Evolutionary conservation across 2,113 vertebrate genomes (phyloP).

Genomic region (Melanostigma gelatinosum): DNA sequence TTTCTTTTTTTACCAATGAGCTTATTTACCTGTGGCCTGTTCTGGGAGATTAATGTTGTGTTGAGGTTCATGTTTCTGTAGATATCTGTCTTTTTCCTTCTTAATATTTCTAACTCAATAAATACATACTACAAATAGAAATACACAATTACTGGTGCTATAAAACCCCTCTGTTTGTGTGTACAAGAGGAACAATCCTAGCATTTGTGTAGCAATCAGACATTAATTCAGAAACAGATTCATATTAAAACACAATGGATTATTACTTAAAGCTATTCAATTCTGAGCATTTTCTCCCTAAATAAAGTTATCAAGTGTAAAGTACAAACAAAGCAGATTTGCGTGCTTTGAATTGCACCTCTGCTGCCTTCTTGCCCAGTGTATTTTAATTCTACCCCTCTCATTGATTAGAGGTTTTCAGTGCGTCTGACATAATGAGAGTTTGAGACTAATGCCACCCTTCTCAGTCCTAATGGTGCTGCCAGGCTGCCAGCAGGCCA

Average conservation of each 20-base stretch:
- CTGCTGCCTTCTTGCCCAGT: constrained; percentile 47
- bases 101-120: background rate
- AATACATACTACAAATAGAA: background rate
- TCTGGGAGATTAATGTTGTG: background rate
- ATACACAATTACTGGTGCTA: background rate
- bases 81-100: background rate
- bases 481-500: constrained; percentile 75
- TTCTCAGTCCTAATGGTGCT: constrained; percentile 62
- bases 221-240: background rate
- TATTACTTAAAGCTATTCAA: background rate
- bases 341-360: constrained; percentile 32
- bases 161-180: background rate
- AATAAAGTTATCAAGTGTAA: constrained; percentile 31
- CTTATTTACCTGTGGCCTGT: background rate
- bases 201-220: background rate
- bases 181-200: background rate
- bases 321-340: constrained; percentile 37
- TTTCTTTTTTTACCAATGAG: too few species aligned
- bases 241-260: background rate
- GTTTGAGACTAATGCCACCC: constrained; percentile 78
- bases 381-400: constrained; percentile 58
- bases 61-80: background rate
- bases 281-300: constrained; percentile 2
- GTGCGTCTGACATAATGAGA: constrained; percentile 72
- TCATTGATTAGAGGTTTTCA: constrained; percentile 78